phyloP scores from a whole-genome alignment of 2,888 invertebrate genomes.

The Meteorus cinctellus region DNA sequence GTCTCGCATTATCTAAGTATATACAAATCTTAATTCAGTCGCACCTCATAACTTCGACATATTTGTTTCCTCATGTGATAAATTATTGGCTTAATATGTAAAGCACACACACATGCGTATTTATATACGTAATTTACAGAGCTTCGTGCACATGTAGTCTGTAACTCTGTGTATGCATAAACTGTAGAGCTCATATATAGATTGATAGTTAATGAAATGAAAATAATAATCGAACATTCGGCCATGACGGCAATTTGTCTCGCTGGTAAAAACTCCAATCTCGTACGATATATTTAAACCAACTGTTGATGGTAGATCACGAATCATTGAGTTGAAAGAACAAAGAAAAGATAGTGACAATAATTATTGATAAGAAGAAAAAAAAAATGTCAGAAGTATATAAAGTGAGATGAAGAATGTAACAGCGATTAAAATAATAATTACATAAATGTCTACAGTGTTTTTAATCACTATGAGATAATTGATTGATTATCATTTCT shows the following conservation, averaged over 20 bases:
- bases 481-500: neutral
- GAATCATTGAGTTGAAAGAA: constrained; percentile 14
- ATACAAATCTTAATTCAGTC: constrained; percentile 31
- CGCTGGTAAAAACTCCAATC: constrained; percentile 26
- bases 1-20: constrained; percentile 43
- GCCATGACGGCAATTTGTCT: constrained; percentile 33
- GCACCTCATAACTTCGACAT: constrained; percentile 15
- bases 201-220: constrained; percentile 31
- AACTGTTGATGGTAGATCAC: constrained; percentile 14
- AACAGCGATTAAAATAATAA: constrained; percentile 15
- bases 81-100: constrained; percentile 9
- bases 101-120: neutral
- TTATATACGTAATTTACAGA: neutral
- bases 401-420: neutral
- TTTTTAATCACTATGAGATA: neutral
- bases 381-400: neutral
- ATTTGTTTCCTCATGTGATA: constrained; percentile 7
- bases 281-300: constrained; percentile 10
- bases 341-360: neutral
- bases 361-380: constrained; percentile 48
- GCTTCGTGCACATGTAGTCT: neutral
- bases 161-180: neutral
- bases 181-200: neutral
- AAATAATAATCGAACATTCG: constrained; percentile 38
- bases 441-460: constrained; percentile 3